Conservation (phyloP, 2,113 vertebrate genomes). For the Callocephalon fimbriatum region DNA sequence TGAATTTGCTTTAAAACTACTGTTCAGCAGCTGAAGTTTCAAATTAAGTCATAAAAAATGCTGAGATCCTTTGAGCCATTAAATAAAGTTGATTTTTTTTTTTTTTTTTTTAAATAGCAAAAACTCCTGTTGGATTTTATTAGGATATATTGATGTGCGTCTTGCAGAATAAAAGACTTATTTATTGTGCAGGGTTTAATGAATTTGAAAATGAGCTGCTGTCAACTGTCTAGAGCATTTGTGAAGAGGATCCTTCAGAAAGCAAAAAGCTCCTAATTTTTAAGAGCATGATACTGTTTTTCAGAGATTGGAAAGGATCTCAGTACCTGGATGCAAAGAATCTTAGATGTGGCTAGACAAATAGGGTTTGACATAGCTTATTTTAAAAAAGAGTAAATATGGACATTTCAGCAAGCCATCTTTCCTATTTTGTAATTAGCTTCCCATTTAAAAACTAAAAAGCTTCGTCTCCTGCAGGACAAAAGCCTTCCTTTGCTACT, state of each 20-base stretch:
- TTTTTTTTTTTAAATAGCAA: not conserved
- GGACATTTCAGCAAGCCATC: not conserved
- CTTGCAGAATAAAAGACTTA: not conserved
- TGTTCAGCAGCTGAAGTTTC: not conserved
- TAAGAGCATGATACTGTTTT: not conserved
- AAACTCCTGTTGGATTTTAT: not conserved
- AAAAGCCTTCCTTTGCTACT: not conserved
- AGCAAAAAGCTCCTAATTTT: not conserved
- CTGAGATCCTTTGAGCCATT: not conserved
- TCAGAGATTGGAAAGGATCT: not conserved
- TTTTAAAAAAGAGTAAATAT: not conserved
- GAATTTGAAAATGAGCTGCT: not conserved
- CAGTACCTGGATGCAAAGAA: not conserved
- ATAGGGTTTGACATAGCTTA: not conserved
- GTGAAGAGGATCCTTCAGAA: not conserved
- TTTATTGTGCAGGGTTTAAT: not conserved
- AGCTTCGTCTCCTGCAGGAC: not conserved
- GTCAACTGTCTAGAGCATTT: not conserved
- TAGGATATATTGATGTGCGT: not conserved
- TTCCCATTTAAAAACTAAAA: not conserved
- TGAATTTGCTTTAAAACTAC: not conserved
- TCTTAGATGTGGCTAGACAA: not conserved
- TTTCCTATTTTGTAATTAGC: not conserved
- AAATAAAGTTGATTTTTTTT: not conserved
- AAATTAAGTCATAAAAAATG: not conserved